Evolutionary conservation across 2,113 vertebrate genomes (phyloP).

Genomic region (Piprites chloris): DNA sequence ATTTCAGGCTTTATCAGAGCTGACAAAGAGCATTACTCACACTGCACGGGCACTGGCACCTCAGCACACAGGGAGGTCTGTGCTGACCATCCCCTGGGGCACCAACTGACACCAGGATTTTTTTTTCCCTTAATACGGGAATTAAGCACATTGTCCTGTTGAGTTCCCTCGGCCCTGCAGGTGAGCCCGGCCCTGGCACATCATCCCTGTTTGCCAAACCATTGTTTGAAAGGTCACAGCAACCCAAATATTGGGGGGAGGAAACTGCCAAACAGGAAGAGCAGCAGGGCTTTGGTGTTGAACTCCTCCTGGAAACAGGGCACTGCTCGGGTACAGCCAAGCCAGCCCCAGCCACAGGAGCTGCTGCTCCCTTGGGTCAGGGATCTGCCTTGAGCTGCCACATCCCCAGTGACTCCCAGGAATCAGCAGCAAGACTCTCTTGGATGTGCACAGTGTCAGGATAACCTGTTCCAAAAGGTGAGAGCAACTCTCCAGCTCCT

Average conservation of each 20-base stretch:
- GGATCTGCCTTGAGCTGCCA: background rate
- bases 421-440: background rate
- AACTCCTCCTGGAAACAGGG: accelerated
- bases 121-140: background rate
- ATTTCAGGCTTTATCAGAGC: slow-evolving; percentile 53
- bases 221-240: background rate
- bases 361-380: accelerated
- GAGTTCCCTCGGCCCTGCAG: background rate
- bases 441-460: accelerated
- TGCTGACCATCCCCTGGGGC: background rate
- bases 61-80: background rate
- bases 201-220: background rate
- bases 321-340: accelerated
- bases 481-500: background rate
- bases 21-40: slow-evolving; percentile 65
- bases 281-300: too few relatives aligned
- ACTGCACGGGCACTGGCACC: slow-evolving; percentile 30
- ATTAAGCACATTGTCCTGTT: background rate
- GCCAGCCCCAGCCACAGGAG: background rate
- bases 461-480: background rate
- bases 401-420: accelerated
- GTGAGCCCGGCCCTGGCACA: background rate
- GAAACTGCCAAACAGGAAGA: accelerated
- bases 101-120: background rate
- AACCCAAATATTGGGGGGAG: background rate